phyloP scores from a whole-genome alignment of 2,797 vertebrate species.

The Acanthurus lineatus region DNA sequence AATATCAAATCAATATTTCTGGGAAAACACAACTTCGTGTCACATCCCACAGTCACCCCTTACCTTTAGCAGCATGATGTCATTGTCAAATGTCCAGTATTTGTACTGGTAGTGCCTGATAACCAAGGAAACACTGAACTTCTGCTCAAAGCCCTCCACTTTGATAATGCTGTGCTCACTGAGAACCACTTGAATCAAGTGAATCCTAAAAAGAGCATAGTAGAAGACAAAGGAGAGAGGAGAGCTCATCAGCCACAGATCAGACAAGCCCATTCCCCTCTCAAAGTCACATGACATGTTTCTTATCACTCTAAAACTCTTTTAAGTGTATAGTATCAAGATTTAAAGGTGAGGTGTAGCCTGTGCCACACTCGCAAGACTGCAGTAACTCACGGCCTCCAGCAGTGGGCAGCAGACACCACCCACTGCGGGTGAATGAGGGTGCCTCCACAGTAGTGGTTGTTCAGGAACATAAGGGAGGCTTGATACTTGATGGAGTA shows the following conservation, averaged over 20 bases:
- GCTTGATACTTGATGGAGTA: constrained; percentile 83
- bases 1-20: neutral
- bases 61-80: constrained; percentile 88
- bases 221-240: neutral
- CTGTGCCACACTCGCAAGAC: neutral
- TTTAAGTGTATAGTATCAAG: neutral
- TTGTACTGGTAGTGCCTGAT: constrained; percentile 72
- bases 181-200: constrained; percentile 79
- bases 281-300: neutral
- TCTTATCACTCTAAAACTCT: neutral
- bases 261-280: neutral
- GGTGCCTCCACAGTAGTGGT: constrained; percentile 84
- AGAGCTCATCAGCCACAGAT: neutral
- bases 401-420: constrained; percentile 88
- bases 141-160: constrained; percentile 76
- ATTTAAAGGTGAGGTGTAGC: neutral
- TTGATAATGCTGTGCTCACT: constrained; percentile 71
- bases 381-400: constrained; percentile 84
- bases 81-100: constrained; percentile 79
- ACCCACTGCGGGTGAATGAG: constrained; percentile 84
- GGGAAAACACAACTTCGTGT: neutral
- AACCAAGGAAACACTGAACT: constrained; percentile 70
- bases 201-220: constrained; percentile 57
- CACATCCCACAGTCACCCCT: neutral
- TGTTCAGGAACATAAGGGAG: constrained; percentile 71